phyloP scores from a whole-genome alignment of 2,113 vertebrate species.

The Platysternon megacephalum region DNA sequence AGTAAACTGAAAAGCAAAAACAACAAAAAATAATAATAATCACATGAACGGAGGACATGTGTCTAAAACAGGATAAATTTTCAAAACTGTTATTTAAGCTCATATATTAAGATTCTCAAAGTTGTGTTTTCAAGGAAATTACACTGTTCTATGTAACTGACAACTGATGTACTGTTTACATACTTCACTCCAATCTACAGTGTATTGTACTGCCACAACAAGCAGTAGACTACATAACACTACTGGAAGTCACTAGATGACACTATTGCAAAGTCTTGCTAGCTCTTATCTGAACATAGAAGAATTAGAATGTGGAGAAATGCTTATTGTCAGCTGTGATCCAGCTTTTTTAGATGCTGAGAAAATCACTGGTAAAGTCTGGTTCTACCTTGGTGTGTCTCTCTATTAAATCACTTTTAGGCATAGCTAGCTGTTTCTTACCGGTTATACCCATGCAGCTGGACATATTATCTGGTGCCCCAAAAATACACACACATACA shows the following conservation, averaged over 20 bases:
- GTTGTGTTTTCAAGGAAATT: neutral
- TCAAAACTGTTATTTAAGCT: neutral
- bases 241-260: neutral
- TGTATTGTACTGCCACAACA: neutral
- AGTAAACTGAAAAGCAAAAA: neutral
- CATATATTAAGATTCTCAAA: neutral
- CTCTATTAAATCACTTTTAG: neutral
- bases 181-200: accelerated
- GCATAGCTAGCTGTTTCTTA: neutral
- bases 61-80: neutral
- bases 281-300: neutral
- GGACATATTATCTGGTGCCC: accelerated
- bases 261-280: neutral
- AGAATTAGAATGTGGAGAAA: neutral
- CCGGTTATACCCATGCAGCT: accelerated
- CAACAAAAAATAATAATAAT: too few relatives aligned
- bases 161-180: accelerated
- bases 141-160: neutral
- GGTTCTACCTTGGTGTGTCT: accelerated
- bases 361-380: neutral
- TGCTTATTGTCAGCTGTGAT: neutral
- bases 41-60: neutral
- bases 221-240: neutral
- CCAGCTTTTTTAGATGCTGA: neutral
- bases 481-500: neutral